Conservation (phyloP, 1,140 invertebrate species). For the Psilanteris sp. region DNA sequence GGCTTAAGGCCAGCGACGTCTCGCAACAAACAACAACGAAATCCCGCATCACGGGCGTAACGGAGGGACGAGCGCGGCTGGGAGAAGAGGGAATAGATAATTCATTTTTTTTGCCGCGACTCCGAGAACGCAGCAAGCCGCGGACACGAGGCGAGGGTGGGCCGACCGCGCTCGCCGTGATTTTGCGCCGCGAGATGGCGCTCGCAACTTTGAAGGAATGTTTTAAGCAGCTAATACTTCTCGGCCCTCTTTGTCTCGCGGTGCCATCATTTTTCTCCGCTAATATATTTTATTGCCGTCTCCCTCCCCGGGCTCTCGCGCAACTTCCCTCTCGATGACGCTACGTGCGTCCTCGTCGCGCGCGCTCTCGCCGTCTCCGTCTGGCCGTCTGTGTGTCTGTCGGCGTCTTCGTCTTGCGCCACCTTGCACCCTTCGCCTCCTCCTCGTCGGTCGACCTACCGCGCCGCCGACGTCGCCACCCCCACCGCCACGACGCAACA, state of each 20-base stretch:
- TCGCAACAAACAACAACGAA: constrained; percentile 1
- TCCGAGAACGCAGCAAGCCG: constrained; percentile 6
- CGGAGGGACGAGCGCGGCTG: not conserved
- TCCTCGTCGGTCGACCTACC: constrained; percentile 48
- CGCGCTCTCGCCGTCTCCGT: constrained; percentile 17
- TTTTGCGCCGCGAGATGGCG: constrained; percentile 47
- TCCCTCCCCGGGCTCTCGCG: constrained; percentile 49
- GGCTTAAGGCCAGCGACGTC: not conserved
- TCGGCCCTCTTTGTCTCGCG: constrained; percentile 74
- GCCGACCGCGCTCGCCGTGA: too few relatives aligned
- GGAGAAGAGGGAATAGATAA: not conserved
- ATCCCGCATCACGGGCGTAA: too few relatives aligned
- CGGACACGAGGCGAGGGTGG: too few relatives aligned
- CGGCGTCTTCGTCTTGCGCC: constrained; percentile 24
- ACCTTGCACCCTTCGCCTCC: constrained; percentile 24
- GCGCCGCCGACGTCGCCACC: constrained; percentile 56
- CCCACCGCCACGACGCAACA: constrained; percentile 55
- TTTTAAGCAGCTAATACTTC: constrained; percentile 71
- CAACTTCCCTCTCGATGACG: constrained; percentile 56
- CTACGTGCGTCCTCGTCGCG: constrained; percentile 46
- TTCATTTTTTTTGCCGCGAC: constrained; percentile 9
- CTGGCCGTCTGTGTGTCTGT: constrained; percentile 28
- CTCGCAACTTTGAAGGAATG: constrained; percentile 61
- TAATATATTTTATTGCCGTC: constrained; percentile 79
- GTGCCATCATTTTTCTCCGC: constrained; percentile 77